Evolutionary conservation across 2,113 vertebrate species (phyloP).

Genomic region (Cyrtonyx montezumae): DNA sequence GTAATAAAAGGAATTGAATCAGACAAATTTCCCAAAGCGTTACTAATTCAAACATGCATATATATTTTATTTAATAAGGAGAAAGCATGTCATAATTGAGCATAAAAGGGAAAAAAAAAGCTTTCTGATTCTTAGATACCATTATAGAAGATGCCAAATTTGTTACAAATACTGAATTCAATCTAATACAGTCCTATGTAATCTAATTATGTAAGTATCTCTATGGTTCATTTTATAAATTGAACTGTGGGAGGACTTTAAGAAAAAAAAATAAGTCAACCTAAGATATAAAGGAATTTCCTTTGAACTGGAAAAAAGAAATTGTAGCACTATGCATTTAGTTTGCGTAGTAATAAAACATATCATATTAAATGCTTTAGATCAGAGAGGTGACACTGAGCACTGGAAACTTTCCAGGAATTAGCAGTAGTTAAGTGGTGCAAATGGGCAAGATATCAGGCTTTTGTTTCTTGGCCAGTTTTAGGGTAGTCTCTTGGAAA

Average conservation of each 20-base stretch:
- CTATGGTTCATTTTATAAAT: constrained; percentile 6
- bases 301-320: constrained; percentile 35
- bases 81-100: not conserved
- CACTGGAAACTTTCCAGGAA: constrained; percentile 32
- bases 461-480: constrained; percentile 39
- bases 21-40: not conserved
- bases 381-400: constrained; percentile 15
- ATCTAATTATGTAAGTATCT: not conserved
- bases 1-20: not conserved
- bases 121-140: not conserved
- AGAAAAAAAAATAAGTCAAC: not conserved
- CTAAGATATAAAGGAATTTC: constrained; percentile 27
- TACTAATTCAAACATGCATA: not conserved
- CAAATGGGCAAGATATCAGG: not conserved
- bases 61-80: not conserved
- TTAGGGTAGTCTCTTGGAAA: not conserved
- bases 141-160: not conserved
- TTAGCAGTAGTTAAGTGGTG: constrained; percentile 9
- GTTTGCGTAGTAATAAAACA: constrained; percentile 17
- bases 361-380: constrained; percentile 2
- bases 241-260: not conserved
- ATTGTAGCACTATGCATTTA: not conserved
- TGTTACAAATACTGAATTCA: not conserved
- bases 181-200: not conserved
- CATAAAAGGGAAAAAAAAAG: rapidly evolving